Percentiles rank a stretch among this genome's conserved stretches.
Conservation (phyloP, 35 echinoderm and acorn worm genomes). For the Amphiura filiformis region DNA sequence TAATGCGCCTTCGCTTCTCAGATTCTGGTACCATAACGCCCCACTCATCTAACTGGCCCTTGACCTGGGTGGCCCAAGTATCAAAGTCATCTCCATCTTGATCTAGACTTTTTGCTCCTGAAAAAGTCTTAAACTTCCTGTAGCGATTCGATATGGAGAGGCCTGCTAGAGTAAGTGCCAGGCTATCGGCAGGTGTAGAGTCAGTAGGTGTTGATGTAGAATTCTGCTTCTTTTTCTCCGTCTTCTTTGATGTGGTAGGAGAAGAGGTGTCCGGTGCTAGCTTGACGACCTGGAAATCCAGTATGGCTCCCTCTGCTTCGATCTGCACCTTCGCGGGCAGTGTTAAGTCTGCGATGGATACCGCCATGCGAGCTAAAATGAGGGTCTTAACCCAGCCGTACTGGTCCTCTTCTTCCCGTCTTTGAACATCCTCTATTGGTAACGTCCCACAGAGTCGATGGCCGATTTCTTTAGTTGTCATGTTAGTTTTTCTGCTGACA, state of each 20-base stretch:
- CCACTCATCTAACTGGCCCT: constrained; percentile 56
- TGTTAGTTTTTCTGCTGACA: not conserved
- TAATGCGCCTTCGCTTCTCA: constrained; percentile 51
- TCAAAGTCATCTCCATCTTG: constrained; percentile 30
- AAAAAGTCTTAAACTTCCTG: not conserved
- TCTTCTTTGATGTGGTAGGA: not conserved
- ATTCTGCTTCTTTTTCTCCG: not conserved
- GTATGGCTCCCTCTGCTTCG: not conserved
- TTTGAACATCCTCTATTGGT: not conserved
- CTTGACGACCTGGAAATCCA: not conserved
- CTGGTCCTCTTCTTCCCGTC: not conserved
- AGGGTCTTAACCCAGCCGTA: not conserved
- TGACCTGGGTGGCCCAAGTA: constrained; percentile 32
- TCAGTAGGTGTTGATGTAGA: not conserved
- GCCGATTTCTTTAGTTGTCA: not conserved
- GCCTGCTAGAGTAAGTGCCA: no score
- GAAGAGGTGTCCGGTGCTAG: not conserved
- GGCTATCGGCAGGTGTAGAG: not conserved
- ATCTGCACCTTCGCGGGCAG: not conserved
- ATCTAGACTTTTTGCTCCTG: not conserved
- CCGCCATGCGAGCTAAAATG: not conserved
- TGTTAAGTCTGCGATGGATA: not conserved
- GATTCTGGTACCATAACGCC: not conserved
- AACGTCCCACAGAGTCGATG: not conserved
- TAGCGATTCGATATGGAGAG: no score